Conservation (phyloP, 1,140 invertebrate genomes). For the Mizuhopecten yessoensis region DNA sequence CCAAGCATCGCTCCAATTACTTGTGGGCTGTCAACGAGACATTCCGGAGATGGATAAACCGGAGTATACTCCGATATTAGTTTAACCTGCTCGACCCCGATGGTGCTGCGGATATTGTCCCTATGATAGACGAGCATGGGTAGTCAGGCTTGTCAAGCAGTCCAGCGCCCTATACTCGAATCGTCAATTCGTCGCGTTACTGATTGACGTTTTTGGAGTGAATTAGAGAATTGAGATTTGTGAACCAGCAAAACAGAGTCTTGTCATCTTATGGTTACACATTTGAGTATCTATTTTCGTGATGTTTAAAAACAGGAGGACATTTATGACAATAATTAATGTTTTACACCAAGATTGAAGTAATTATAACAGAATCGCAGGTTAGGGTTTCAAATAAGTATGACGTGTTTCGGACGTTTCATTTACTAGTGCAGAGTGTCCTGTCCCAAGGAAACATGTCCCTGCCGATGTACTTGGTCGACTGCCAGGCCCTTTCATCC, state of each 20-base stretch:
- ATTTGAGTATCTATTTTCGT: no score
- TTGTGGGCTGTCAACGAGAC: background rate
- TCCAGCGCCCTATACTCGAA: background rate
- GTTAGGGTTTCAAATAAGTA: no score
- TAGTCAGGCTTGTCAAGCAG: conserved; percentile 5
- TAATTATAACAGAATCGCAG: no score
- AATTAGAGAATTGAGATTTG: background rate
- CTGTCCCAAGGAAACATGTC: no score
- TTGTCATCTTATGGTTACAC: background rate
- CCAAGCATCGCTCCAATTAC: conserved; percentile 23
- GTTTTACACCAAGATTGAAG: no score
- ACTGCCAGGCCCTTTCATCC: no score
- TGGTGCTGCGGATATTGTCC: background rate
- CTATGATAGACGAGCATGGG: background rate
- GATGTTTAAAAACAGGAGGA: no score
- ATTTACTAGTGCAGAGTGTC: no score
- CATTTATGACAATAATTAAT: no score
- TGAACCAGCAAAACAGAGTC: background rate
- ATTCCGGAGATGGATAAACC: conserved; percentile 31
- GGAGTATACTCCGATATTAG: conserved; percentile 26
- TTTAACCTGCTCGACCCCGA: background rate
- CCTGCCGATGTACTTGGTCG: no score
- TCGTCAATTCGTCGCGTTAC: background rate
- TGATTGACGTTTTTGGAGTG: background rate
- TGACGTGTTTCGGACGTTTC: no score